phyloP scores from a whole-genome alignment of 2,113 vertebrate species.

The Trogon melanurus region DNA sequence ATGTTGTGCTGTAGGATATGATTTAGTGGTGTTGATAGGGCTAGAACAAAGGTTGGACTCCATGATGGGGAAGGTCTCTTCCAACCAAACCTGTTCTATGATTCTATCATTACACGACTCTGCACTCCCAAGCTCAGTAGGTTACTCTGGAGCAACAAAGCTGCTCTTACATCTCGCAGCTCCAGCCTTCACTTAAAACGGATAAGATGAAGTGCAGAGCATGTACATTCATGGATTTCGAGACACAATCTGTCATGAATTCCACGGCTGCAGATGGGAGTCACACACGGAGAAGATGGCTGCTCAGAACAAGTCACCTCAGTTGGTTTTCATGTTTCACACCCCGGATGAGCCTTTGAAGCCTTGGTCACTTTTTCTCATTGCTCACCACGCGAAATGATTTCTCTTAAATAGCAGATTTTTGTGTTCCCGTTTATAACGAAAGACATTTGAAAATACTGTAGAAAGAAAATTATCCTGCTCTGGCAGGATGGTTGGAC shows the following conservation, averaged over 20 bases:
- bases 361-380: background rate
- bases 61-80: too few relatives aligned
- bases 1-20: too few relatives aligned
- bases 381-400: background rate
- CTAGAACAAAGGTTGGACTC: too few relatives aligned
- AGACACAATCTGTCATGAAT: background rate
- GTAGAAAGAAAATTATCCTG: background rate
- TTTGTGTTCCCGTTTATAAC: background rate
- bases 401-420: background rate
- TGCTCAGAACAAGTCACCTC: background rate
- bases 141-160: background rate
- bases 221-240: background rate
- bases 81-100: too few relatives aligned
- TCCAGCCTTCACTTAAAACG: background rate
- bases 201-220: background rate
- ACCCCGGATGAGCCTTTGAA: background rate
- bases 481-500: too few relatives aligned
- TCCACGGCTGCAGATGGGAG: accelerated
- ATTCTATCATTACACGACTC: too few relatives aligned
- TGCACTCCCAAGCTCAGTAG: accelerated
- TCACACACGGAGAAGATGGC: background rate
- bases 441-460: background rate
- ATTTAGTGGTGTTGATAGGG: too few relatives aligned
- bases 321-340: background rate
- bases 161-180: background rate